Base-by-base conservation (phyloP, 2,113 vertebrate species). In the Takifugu flavidus region DNA sequence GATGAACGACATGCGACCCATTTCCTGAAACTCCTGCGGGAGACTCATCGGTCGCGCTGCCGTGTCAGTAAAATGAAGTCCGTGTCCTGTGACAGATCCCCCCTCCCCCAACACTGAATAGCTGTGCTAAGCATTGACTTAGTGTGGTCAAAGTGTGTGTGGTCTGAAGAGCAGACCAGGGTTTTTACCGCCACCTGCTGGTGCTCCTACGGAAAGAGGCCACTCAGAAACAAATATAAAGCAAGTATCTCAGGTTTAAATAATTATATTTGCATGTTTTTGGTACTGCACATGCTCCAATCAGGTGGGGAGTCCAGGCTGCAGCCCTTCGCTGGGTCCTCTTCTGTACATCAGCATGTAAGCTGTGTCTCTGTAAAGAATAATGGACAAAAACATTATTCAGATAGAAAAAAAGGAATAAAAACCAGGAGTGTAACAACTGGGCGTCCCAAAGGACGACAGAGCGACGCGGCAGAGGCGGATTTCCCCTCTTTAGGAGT, bases 271-370 rank as follows among this genome's bases (percentile, higher is more conserved):
- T 27, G 3, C 50, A 52, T 28, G 25, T 14, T 25, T 49, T 15
- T 49, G 47, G 2, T 49, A 7, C 20, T 49, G 7, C 47, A 8
- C 7, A 3, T 8, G 5, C 3, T 13, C 28, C 15, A 8, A 10
- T 89, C 65, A 77, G 51, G 64, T 57, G 2, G 75, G 72, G 1
- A 47, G 11, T 27, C 65, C 46, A 12, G 63, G 59, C 47, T 49
- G 43, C 20, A 6, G 13, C 1, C 27, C 55, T 13, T 78, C 60
- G 31, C 28, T 25, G 0, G 29, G 15, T 25, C 11, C 60, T 82
- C 79, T 84, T 80, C 88, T 84, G 75, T 89, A 90, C 82, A 90
- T 82, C 31, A 90, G 69, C 86, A 90, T 89, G 74, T 90, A 90
- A 0, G 89, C 89, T 2, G 87, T 88, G 5, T 0, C 0, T 25